phyloP scores from a whole-genome alignment of 2,888 invertebrate species.

The Germaria angustata region DNA sequence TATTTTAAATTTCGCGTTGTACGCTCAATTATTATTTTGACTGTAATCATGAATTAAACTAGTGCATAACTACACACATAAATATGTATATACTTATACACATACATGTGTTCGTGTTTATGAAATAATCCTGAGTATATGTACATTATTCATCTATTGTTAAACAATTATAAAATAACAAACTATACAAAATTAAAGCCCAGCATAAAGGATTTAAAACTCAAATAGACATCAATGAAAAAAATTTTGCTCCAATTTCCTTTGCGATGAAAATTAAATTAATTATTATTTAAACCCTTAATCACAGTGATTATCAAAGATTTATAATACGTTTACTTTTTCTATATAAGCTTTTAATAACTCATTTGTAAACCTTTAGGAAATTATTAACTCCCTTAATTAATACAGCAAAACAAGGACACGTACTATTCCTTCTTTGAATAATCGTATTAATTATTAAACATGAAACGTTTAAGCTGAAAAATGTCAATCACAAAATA shows the following conservation, averaged over 20 bases:
- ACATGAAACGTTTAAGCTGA: too few relatives aligned
- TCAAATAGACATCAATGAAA: conserved; percentile 20
- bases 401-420: background rate
- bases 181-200: background rate
- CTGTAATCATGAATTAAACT: background rate
- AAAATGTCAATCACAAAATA: too few relatives aligned
- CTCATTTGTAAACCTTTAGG: too few relatives aligned
- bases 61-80: background rate
- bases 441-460: background rate
- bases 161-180: conserved; percentile 2
- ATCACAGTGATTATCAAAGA: too few relatives aligned
- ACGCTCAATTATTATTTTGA: background rate
- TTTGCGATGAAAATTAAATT: background rate
- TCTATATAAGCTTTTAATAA: too few relatives aligned
- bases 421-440: background rate
- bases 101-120: background rate
- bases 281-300: background rate
- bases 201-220: background rate
- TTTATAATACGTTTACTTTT: too few relatives aligned
- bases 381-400: too few relatives aligned
- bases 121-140: background rate
- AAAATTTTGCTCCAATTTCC: background rate
- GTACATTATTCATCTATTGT: background rate
- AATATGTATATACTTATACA: too few relatives aligned
- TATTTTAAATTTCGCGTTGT: background rate